These are phyloP conservation scores for Magallana ariakensis DNA, from an alignment of 1,140 invertebrate species.

Conservation along the genomic window DNA sequence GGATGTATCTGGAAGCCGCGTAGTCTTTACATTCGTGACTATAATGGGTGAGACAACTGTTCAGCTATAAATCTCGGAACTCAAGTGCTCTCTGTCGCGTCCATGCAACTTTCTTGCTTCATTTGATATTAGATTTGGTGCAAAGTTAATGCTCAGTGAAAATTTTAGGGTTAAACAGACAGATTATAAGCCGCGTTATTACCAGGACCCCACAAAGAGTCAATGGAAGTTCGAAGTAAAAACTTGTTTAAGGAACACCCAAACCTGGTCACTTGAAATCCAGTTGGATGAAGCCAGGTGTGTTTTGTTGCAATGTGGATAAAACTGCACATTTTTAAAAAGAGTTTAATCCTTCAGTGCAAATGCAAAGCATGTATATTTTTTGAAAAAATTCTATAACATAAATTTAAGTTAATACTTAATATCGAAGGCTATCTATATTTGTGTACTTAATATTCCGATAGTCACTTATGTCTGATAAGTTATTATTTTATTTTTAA, in stretches of 20 bases:
- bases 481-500: too few species aligned
- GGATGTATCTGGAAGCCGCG: neutral
- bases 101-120: conserved; percentile 33
- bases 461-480: too few species aligned
- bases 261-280: conserved; percentile 16
- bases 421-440: too few species aligned
- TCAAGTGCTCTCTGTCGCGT: conserved; percentile 32
- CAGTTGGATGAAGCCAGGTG: conserved; percentile 15
- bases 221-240: neutral
- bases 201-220: conserved; percentile 22
- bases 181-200: neutral
- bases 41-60: neutral
- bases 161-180: conserved; percentile 17
- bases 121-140: conserved; percentile 37
- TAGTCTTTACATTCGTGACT: conserved; percentile 11
- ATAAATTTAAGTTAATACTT: too few species aligned
- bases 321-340: neutral
- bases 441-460: too few species aligned
- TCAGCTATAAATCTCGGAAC: conserved; percentile 30
- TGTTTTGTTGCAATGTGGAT: neutral
- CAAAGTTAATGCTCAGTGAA: conserved; percentile 31
- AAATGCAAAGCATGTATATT: too few species aligned
- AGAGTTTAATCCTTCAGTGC: too few species aligned
- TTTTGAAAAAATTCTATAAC: too few species aligned
- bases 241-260: too few species aligned